Evolutionary conservation across 2,113 vertebrate species (phyloP), one percentile per base, ranked within the genome.

Genomic region (Casuarius casuarius): DNA sequence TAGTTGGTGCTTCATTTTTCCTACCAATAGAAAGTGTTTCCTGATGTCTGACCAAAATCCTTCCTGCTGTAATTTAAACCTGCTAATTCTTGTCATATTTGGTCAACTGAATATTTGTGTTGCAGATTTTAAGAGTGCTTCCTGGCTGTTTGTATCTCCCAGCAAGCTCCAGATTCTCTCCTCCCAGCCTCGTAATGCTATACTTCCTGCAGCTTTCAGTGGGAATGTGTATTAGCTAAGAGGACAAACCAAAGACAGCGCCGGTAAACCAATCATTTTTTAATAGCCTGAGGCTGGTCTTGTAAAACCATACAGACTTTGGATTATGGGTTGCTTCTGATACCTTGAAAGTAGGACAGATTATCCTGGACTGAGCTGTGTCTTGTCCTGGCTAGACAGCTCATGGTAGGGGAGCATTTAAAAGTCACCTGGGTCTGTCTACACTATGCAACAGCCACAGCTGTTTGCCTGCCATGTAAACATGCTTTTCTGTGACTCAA

Each of bases 151-250:
- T 65, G 21, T 38, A 40, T 35, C 62, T 40, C 83, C 67, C 5
- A 2, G 59, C 1, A 14, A 75, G 22, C 49, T 8, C 11, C 2
- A 1, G 13, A 26, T 2, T 3, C 9, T 51, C n/a, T 11, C 5
- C n/a, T 9, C 31, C 42, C 20, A 12, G 44, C 11, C 56, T 52
- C 5, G 1, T 9, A 42, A 51, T 16, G 1, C 49, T 12, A 21
- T 2, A 0, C 11, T 54, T 80, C 59, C 61, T 1, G 0, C 4
- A 1, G 19, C 61, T 44, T 48, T 71, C 59, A 48, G 23, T 26
- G 42, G 46, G 25, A 56, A 13, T 0, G 0, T 3, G 1, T 11
- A 0, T 46, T 68, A 3, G 0, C 63, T 3, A 0, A 10, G 21
- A 93, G 52, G n/a, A 15, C 40, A 81, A 87, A 61, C 13, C 48